Evolutionary conservation across 35 echinoderm and acorn worm species (phyloP).

Genomic region (Ophiothrix spiculata): DNA sequence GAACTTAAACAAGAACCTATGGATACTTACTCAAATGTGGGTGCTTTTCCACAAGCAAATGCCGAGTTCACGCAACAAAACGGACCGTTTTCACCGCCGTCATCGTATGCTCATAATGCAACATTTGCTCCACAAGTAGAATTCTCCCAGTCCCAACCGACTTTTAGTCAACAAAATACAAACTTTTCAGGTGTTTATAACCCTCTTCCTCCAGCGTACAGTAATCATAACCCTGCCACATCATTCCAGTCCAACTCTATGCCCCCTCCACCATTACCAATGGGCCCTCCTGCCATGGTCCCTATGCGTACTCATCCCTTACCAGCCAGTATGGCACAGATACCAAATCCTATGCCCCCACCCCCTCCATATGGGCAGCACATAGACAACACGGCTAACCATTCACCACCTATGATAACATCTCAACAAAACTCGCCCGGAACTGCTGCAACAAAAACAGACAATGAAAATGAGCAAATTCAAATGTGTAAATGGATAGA

Average conservation of each 20-base stretch:
- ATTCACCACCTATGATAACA: slow-evolving; percentile 53
- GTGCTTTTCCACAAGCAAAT: not conserved
- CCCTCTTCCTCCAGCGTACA: not conserved
- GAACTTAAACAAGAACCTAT: slow-evolving; percentile 81
- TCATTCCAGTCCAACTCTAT: not conserved
- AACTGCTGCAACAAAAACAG: slow-evolving; percentile 56
- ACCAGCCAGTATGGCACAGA: slow-evolving; percentile 36
- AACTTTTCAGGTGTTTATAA: not conserved
- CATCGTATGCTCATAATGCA: slow-evolving; percentile 21
- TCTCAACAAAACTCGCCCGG: slow-evolving; percentile 42
- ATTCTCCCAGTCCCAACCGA: slow-evolving; percentile 8
- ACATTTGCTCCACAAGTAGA: not conserved
- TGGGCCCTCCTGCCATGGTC: slow-evolving; percentile 3
- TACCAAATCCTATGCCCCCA: slow-evolving; percentile 51
- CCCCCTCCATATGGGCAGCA: slow-evolving; percentile 86
- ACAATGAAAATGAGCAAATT: slow-evolving; percentile 56
- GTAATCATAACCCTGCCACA: not conserved
- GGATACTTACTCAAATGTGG: slow-evolving; percentile 30
- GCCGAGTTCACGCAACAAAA: not conserved
- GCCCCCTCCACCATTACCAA: slow-evolving; percentile 33
- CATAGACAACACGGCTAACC: slow-evolving; percentile 56
- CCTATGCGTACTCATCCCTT: slow-evolving; percentile 26
- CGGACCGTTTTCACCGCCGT: slow-evolving; percentile 32
- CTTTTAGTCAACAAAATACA: slow-evolving; percentile 10
- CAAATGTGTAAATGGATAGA: slow-evolving; percentile 91